These are phyloP conservation scores for Drusus annulatus DNA, from an alignment of 1,140 invertebrate genomes.

Conservation along the genomic window DNA sequence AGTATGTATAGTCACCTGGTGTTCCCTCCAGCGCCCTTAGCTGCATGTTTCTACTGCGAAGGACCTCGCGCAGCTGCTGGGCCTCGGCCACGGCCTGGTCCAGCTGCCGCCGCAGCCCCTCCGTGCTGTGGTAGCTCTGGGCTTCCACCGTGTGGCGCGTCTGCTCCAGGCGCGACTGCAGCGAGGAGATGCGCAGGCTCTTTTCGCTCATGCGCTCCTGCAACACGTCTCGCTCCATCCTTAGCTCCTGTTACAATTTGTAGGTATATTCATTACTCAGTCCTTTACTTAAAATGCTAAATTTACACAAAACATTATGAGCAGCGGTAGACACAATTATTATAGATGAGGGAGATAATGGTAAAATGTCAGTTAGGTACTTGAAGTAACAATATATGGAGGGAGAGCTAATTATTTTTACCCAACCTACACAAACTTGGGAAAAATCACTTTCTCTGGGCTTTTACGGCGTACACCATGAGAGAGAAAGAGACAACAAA, in stretches of 20 bases:
- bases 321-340: no score
- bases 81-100: slow-evolving; percentile 76
- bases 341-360: no score
- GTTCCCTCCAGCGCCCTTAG: slow-evolving; percentile 65
- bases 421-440: no score
- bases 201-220: slow-evolving; percentile 86
- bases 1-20: slow-evolving; percentile 3
- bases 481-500: no score
- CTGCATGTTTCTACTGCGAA: slow-evolving; percentile 74
- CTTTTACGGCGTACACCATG: no score
- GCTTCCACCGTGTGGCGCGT: slow-evolving; percentile 82
- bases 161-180: slow-evolving; percentile 84
- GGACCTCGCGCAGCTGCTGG: slow-evolving; percentile 71
- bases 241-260: slow-evolving; percentile 75
- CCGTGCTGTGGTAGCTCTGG: slow-evolving; percentile 77
- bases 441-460: no score
- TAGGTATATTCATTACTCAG: no score
- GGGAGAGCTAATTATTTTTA: no score
- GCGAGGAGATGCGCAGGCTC: slow-evolving; percentile 82
- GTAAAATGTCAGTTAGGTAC: no score
- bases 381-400: no score
- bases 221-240: slow-evolving; percentile 83
- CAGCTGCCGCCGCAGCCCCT: slow-evolving; percentile 77
- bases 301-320: no score
- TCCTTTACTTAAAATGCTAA: no score